These are phyloP conservation scores for Drosophila pseudoananassae DNA, from an alignment of 1,140 invertebrate genomes.

Conservation along the genomic window DNA sequence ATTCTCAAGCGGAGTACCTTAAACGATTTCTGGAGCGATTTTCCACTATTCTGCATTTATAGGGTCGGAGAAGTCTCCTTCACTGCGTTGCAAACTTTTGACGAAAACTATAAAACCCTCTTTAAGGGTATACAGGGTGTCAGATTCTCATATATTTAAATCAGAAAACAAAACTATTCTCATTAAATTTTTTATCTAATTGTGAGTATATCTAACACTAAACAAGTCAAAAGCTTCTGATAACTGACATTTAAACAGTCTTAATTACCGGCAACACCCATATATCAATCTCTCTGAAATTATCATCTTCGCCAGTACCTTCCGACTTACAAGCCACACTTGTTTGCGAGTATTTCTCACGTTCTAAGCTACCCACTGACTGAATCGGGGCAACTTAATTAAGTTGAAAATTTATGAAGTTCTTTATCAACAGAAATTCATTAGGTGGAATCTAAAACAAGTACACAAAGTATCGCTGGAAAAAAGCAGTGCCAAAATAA, in stretches of 20 bases:
- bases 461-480: slow-evolving; percentile 21
- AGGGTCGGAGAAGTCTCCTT: too few relatives aligned
- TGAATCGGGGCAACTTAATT: slow-evolving; percentile 68
- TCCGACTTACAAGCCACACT: slow-evolving; percentile 1
- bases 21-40: too few relatives aligned
- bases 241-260: slow-evolving; percentile 24
- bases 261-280: slow-evolving; percentile 30
- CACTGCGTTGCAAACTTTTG: too few relatives aligned
- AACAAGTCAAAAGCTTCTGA: not conserved
- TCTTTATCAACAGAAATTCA: slow-evolving; percentile 73
- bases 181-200: not conserved
- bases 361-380: slow-evolving; percentile 34
- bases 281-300: slow-evolving; percentile 37
- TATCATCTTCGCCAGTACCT: slow-evolving; percentile 1
- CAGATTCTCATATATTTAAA: slow-evolving; percentile 2
- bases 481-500: slow-evolving; percentile 38
- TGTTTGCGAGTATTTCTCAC: slow-evolving; percentile 16
- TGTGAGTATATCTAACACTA: not conserved
- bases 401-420: slow-evolving; percentile 80
- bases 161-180: not conserved
- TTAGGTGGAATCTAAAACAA: slow-evolving; percentile 49
- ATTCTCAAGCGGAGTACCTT: too few relatives aligned
- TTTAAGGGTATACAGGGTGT: too few relatives aligned
- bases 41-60: too few relatives aligned
- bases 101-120: too few relatives aligned